Conservation (phyloP, 2,888 invertebrate species). For the Rambutsinella grinnellia region DNA sequence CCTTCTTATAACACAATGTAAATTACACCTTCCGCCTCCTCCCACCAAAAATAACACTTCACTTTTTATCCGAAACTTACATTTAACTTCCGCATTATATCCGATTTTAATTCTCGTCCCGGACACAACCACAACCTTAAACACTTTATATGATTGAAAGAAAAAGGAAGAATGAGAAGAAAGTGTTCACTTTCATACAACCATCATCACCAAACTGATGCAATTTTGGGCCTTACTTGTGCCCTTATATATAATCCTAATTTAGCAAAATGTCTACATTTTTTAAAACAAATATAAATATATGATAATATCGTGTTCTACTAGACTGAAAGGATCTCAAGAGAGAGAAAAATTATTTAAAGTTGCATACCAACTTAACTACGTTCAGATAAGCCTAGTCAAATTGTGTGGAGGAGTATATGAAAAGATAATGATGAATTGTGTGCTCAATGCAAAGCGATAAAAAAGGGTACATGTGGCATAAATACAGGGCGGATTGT, state of each 20-base stretch:
- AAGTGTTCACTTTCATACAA: slow-evolving; percentile 16
- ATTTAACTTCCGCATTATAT: slow-evolving; percentile 42
- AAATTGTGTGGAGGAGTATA: background rate
- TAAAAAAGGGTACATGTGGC: slow-evolving; percentile 43
- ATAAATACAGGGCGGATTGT: background rate
- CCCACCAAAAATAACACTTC: background rate
- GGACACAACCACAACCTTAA: background rate
- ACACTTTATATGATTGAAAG: background rate
- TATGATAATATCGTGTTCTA: slow-evolving; percentile 42
- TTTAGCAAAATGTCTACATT: slow-evolving; percentile 10
- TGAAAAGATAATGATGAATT: slow-evolving; percentile 22
- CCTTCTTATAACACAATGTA: background rate
- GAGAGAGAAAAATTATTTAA: slow-evolving; percentile 12
- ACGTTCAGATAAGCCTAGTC: no score
- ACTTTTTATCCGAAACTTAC: slow-evolving; percentile 30
- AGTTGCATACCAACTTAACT: no score
- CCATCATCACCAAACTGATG: slow-evolving; percentile 40
- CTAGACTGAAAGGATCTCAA: no score
- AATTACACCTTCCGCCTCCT: background rate
- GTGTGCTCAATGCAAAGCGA: slow-evolving; percentile 8
- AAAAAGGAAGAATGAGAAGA: background rate
- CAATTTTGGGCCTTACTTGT: slow-evolving; percentile 26
- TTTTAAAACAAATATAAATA: slow-evolving; percentile 14
- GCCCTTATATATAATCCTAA: slow-evolving; percentile 40
- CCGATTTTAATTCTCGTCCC: background rate